Base-by-base conservation (phyloP, 2,888 invertebrate species). In the Biston betularia region DNA sequence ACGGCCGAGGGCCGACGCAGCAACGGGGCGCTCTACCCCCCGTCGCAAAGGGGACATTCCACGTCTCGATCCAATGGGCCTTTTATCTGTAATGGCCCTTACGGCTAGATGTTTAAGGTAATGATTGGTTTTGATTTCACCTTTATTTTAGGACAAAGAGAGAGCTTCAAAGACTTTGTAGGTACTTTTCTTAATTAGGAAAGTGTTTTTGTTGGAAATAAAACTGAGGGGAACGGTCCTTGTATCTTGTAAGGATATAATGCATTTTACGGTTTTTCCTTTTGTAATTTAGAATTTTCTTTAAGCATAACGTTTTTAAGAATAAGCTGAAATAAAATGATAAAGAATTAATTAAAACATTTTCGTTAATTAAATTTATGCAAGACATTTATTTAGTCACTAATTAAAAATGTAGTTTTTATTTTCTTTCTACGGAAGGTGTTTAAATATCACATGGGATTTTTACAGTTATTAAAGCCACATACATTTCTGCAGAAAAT, bases 71-170 rank as follows among this genome's bases (percentile, higher is more conserved):
- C 65, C 72, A 74, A 76, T 74, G 73, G 74, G 68, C 79, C 79
- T 81, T 79, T 82, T 80, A 79, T 78, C 82, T 75, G 72, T 81
- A 79, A 82, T 81, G 75, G 76, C 71, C 74, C 75, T 80, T 79
- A 83, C 80, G 81, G 75, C 74, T 75, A 71, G 65, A 77, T 81
- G 78, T 81, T 82, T 79, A 80, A 82, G 77, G 77, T 79, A 83
- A 83, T 83, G 78, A 82, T 83, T 80, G 77, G 79, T 81, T 79
- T 77, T 79, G 74, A 71, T 73, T 75, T 64, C 68, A 64, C 70
- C 71, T 71, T 69, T 62, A 73, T 74, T 71, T 70, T 56, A 65
- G 68, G 71, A 68, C 68, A 58, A 69, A 70, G 61, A 62, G 58
- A 57, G 52, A 61, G 24, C 57, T 58, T 64, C 65, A 64, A 64